A percentile compares a stretch with the other conserved stretches of the same genome.
Evolutionary conservation across 2,797 vertebrate genomes (phyloP).

Genomic region (Lutjanus argentimaculatus): DNA sequence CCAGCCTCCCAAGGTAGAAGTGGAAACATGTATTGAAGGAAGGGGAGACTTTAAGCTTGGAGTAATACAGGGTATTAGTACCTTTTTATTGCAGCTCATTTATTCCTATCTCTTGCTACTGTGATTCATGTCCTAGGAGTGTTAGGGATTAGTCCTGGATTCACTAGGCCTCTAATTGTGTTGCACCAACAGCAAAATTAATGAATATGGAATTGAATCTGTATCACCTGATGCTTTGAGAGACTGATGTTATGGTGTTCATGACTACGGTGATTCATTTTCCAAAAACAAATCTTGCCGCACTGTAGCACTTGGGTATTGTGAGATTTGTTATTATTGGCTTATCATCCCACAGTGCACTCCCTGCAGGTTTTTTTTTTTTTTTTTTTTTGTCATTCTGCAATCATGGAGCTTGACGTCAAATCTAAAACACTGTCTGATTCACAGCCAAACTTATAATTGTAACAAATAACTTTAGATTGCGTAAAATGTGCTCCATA

Average conservation of each 20-base stretch:
- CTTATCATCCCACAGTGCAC: slow-evolving; percentile 28
- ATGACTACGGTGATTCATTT: slow-evolving; percentile 47
- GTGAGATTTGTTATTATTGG: slow-evolving; percentile 58
- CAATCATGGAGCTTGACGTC: slow-evolving; percentile 6
- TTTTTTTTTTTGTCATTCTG: slow-evolving; percentile 24
- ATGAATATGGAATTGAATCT: slow-evolving; percentile 68
- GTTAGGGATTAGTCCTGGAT: slow-evolving; percentile 78
- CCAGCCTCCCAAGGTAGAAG: slow-evolving; percentile 50
- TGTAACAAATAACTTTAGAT: neutral
- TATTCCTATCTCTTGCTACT: slow-evolving; percentile 72
- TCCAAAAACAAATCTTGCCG: slow-evolving; percentile 45
- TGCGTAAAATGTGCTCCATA: neutral
- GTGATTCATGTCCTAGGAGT: slow-evolving; percentile 76
- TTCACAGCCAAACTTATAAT: slow-evolving; percentile 4
- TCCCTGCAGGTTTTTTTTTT: slow-evolving; percentile 25
- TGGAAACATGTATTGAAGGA: slow-evolving; percentile 58
- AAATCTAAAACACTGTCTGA: slow-evolving; percentile 12
- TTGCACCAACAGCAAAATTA: slow-evolving; percentile 73
- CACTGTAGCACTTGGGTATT: slow-evolving; percentile 34
- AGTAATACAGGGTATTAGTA: slow-evolving; percentile 79
- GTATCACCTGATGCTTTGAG: slow-evolving; percentile 64
- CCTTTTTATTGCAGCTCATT: slow-evolving; percentile 81
- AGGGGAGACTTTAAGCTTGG: slow-evolving; percentile 62
- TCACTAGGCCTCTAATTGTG: slow-evolving; percentile 73
- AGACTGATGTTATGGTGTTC: slow-evolving; percentile 41